Evolutionary conservation across 1,140 invertebrate species (phyloP).

Genomic region (Heliconius congener): DNA sequence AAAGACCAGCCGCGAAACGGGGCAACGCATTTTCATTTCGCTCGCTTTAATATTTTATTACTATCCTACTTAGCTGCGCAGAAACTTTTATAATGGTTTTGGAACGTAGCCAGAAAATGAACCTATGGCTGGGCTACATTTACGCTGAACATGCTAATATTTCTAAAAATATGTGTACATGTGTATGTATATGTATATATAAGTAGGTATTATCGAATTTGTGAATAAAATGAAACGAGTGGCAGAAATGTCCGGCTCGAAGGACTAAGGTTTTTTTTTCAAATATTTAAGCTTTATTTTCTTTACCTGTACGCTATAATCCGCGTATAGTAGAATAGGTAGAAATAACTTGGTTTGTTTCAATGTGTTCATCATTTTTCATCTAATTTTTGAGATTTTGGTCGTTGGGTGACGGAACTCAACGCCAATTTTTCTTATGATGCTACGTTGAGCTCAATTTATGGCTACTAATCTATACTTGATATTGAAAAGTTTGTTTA

Average conservation of each 20-base stretch:
- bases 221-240: not conserved
- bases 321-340: too few relatives aligned
- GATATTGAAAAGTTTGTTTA: too few relatives aligned
- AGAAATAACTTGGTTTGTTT: too few relatives aligned
- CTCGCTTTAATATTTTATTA: constrained; percentile 59
- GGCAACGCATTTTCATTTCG: constrained; percentile 31
- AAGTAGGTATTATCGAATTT: not conserved
- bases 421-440: too few relatives aligned
- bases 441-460: too few relatives aligned
- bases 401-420: too few relatives aligned
- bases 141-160: constrained; percentile 9
- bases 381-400: too few relatives aligned
- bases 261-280: not conserved
- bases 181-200: not conserved
- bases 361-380: too few relatives aligned
- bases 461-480: too few relatives aligned
- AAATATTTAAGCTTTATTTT: too few relatives aligned
- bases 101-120: constrained; percentile 50
- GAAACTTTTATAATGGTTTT: constrained; percentile 61
- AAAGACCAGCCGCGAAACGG: constrained; percentile 6
- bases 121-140: constrained; percentile 20
- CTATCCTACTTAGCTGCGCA: constrained; percentile 53
- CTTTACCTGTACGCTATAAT: too few relatives aligned
- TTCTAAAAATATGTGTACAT: constrained; percentile 6
- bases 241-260: not conserved